These are phyloP conservation scores for Megalops cyprinoides DNA, from an alignment of 2,797 vertebrate genomes.

Conservation along the genomic window DNA sequence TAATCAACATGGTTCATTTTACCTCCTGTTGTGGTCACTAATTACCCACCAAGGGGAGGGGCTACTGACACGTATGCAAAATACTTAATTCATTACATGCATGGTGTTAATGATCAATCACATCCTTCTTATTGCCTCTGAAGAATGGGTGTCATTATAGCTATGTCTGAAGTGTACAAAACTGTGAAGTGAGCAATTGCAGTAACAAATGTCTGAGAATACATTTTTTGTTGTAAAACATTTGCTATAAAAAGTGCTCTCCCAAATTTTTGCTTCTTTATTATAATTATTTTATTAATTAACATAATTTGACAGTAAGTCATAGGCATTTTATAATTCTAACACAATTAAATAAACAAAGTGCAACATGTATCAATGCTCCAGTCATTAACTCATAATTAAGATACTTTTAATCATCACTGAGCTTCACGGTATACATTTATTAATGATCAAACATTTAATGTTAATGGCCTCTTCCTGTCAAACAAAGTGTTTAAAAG, in stretches of 20 bases:
- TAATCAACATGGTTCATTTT: background rate
- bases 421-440: background rate
- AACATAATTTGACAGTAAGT: constrained; percentile 47
- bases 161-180: background rate
- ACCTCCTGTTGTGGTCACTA: background rate
- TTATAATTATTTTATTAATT: constrained; percentile 48
- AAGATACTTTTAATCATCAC: constrained; percentile 5
- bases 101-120: constrained; percentile 20
- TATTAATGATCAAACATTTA: background rate
- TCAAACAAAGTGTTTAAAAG: constrained; percentile 19
- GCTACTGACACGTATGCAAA: background rate
- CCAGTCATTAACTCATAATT: background rate
- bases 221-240: background rate
- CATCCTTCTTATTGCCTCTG: background rate
- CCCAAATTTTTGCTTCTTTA: background rate
- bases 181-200: background rate
- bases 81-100: background rate
- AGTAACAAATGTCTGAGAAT: background rate
- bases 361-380: background rate
- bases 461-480: background rate
- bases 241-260: background rate
- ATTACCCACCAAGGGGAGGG: background rate
- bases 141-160: background rate
- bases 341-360: constrained; percentile 14
- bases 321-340: constrained; percentile 27